Evolutionary conservation across 2,113 vertebrate genomes (phyloP), one percentile per base, ranked within the genome.

Genomic region (Rhipidura dahli): DNA sequence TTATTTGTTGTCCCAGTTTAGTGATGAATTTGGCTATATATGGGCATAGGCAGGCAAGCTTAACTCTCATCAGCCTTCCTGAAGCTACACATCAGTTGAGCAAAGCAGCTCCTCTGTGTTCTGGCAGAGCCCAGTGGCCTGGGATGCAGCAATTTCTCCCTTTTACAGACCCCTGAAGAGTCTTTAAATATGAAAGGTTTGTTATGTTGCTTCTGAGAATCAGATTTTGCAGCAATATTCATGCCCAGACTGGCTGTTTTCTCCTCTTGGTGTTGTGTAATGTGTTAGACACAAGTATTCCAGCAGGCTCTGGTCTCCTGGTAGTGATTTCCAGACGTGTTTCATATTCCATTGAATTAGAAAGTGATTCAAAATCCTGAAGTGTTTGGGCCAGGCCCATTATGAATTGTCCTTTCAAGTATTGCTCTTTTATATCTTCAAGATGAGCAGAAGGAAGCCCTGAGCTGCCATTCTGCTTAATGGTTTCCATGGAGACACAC

Each of bases 401-500:
- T 77, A 17, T 3, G 24, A 88, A 30, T 75, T 93, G 56, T 51
- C 83, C 51, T 83, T 59, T 81, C 24, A 21, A 66, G 60, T 31
- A 7, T 6, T 39, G 63, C 56, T 54, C 50, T 56, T 15, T 42
- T 6, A 7, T 8, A 5, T 56, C 8, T 49, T 76, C 20, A n/a
- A 16, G 72, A 78, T 24, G 92, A 85, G 54, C 31, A 85, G 71
- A 37, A 78, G 88, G 64, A 75, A 54, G 70, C 80, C 86, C 80
- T 49, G 56, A 93, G 77, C 92, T 92, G 76, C 86, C 72, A 22
- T 94, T 54, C 61, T 33, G 3, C 71, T 83, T 93, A 13, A 44
- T 90, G 76, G 85, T 95, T 95, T 83, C 96, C 83, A 78, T 89
- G 82, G 94, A 57, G 63, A 96, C 63, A 8, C 79, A 5, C 87